Base-by-base conservation (phyloP, 2,888 invertebrate genomes). In the Xylocampa areola region DNA sequence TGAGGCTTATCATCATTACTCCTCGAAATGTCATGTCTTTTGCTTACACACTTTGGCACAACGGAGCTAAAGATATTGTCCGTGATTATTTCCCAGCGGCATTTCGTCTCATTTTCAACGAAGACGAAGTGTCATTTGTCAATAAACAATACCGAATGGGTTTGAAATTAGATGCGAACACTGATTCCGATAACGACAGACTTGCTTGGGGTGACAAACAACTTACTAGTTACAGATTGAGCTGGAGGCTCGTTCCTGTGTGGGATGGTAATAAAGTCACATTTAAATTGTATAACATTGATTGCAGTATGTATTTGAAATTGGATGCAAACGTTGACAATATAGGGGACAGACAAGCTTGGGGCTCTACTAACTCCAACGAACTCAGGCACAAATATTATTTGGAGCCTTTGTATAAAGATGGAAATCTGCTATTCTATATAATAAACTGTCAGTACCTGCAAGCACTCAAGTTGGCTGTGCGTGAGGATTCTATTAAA, bases 201-300 rank as follows among this genome's bases (percentile, higher is more conserved):
- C 44, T 63, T n/a, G 76, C 64, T 5, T 77, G 69, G 68, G 81
- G 81, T 2, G 74, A 79, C 14, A 16, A 19, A 2, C 60, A 71
- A 5, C 52, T 63, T 13, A 51, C 60, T 3, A 72, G 66, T 11
- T 21, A 37, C 11, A 63, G 68, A 51, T 49, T 80, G 0, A 57
- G 60, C 25, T 85, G 84, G 84, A 75, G 69, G 35, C 1, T 84
- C 2, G 37, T 60, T 17, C 76, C 85, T 0, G 29, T 73, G 8
- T 76, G 71, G 72, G 55, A 62, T 2, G 49, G 64, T 23, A 51
- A 72, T 13, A 52, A 48, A 6, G 44, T 83, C 6, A 58, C 47
- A 2, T 85, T 83, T 41, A 77, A 79, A 58, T 63, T 85, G 14
- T 44, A 60, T 11, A 80, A 80, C 21, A 43, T 48, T 2, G 60